Base-by-base conservation (phyloP, 2,113 vertebrate genomes). In the Campylomormyrus numenius region DNA sequence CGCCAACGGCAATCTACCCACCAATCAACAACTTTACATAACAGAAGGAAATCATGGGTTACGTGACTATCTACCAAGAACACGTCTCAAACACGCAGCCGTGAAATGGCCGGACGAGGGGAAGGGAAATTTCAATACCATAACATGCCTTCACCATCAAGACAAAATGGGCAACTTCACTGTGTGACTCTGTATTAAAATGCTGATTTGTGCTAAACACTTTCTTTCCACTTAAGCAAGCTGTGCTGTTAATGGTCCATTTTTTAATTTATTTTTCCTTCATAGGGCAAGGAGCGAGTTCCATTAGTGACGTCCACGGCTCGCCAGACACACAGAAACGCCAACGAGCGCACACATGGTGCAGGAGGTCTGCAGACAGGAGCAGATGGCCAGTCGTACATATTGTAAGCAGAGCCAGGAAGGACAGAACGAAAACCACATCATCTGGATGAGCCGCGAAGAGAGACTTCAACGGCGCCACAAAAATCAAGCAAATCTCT, bases 201-300 rank as follows among this genome's bases (percentile, higher is more conserved):
- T n/a, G 84, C 84, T 50, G 84, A 86, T 86, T 86, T 86, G 84
- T 49, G 8, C 84, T 27, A 13, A 86, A 50, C 84, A 86, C 24
- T 50, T 31, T 86, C 84, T 86, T 86, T 86, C 84, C 46, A 48
- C 84, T 86, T 86, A 86, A 86, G 84, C 84, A 86, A 86, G 46
- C 84, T 13, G 24, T 86, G 84, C 45, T n/a, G 84, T 48, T 45
- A 85, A 49, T 49, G 83, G 46, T n/a, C 2, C 24, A 27, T 48
- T 5, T 31, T 24, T 35, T 0, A 3, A 27, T 74, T 6, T 77
- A 11, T 77, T 77, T 31, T 19, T 80, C 13, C 4, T 42, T 42
- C 5, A 42, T 17, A 80, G 10, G 70, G 27, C 70, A 17, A 77
- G 70, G 35, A 42, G 74, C 35, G 39, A 13, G 74, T 19, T 80